phyloP scores from a whole-genome alignment of 2,113 vertebrate species.

The Fulica atra region DNA sequence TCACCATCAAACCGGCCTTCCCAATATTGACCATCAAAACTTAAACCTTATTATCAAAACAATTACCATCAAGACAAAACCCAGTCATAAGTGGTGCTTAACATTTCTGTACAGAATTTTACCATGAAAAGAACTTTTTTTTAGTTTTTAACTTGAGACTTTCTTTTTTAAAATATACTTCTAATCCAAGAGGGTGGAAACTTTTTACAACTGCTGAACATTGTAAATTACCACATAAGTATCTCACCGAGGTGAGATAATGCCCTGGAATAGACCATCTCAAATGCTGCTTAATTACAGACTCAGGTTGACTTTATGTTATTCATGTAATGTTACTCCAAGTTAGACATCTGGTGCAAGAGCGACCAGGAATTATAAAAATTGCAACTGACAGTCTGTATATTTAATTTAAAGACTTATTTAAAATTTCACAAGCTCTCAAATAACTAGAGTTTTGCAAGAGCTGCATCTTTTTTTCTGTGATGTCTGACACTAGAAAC shows the following conservation, averaged over 20 bases:
- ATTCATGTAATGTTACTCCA: conserved; percentile 78
- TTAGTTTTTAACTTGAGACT: conserved; percentile 80
- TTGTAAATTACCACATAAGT: conserved; percentile 83
- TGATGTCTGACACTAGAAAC: conserved; percentile 81
- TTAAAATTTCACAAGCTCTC: conserved; percentile 73
- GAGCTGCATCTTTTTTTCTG: conserved; percentile 66
- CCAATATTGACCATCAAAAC: conserved; percentile 13
- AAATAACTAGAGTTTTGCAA: conserved; percentile 52
- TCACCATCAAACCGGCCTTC: background rate
- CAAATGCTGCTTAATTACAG: conserved; percentile 96
- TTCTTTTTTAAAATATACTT: conserved; percentile 77
- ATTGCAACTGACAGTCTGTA: conserved; percentile 71
- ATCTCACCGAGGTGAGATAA: conserved; percentile 76
- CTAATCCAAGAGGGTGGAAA: conserved; percentile 78
- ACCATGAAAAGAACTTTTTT: conserved; percentile 85
- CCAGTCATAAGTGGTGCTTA: conserved; percentile 88
- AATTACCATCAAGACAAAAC: conserved; percentile 37
- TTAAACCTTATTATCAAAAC: conserved; percentile 12
- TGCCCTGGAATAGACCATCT: conserved; percentile 93
- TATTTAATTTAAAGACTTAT: conserved; percentile 82
- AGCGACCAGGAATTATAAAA: conserved; percentile 67
- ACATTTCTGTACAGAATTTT: conserved; percentile 90
- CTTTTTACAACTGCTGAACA: conserved; percentile 83
- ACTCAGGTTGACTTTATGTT: conserved; percentile 93
- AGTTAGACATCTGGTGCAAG: conserved; percentile 71